These are phyloP conservation scores for Hapalemur alaotrensis DNA, from an alignment of 2,797 vertebrate genomes.

Conservation along the genomic window DNA sequence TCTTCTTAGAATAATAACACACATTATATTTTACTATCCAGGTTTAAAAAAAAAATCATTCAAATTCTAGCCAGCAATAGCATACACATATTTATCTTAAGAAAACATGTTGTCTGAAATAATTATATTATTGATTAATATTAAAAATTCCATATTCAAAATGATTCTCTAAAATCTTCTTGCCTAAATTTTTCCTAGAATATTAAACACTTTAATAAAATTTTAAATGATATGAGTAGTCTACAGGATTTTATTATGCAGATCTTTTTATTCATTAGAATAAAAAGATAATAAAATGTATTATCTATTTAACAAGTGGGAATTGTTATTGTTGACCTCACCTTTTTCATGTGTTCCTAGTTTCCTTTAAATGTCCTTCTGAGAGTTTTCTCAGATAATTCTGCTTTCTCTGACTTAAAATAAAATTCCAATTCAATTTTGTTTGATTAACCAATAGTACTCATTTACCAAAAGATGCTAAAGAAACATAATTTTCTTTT, in stretches of 20 bases:
- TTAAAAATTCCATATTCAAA: neutral
- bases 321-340: neutral
- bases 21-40: neutral
- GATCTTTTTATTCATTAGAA: neutral
- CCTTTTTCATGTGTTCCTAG: neutral
- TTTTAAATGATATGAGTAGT: neutral
- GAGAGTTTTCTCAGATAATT: neutral
- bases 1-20: neutral
- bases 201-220: neutral
- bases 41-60: neutral
- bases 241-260: neutral
- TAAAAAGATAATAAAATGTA: neutral
- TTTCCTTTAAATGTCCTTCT: neutral
- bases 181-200: neutral
- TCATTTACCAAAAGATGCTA: slow-evolving; percentile 52
- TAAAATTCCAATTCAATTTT: slow-evolving; percentile 16
- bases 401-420: neutral
- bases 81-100: neutral
- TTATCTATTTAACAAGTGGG: neutral
- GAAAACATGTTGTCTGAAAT: neutral
- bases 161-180: neutral
- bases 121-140: neutral
- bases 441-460: slow-evolving; percentile 59
- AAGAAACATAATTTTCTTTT: slow-evolving; percentile 60
- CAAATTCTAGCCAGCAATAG: neutral